phyloP scores from a whole-genome alignment of 1,140 invertebrate species.

The Cydia splendana region DNA sequence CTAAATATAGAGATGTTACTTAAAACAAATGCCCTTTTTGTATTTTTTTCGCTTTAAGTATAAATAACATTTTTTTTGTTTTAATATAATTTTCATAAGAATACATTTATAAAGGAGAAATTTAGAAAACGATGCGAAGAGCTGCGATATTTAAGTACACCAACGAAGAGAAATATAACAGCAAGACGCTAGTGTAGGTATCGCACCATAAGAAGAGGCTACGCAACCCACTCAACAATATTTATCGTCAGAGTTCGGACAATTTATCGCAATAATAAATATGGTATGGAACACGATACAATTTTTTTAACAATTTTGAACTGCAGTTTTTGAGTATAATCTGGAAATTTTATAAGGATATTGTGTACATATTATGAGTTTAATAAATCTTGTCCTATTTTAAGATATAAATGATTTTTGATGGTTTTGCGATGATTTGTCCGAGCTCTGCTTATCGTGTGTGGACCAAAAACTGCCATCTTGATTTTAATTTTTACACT shows the following conservation, averaged over 20 bases:
- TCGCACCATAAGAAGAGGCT: neutral
- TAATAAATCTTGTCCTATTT: too few species aligned
- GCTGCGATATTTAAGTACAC: conserved; percentile 54
- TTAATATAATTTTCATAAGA: conserved; percentile 28
- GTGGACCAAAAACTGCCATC: neutral
- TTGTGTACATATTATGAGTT: too few species aligned
- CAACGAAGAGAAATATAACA: conserved; percentile 48
- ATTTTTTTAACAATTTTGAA: too few species aligned
- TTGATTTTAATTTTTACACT: too few species aligned
- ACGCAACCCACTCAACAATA: neutral
- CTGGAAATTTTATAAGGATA: too few species aligned
- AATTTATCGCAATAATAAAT: too few species aligned
- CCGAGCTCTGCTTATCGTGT: neutral
- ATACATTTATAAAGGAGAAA: conserved; percentile 4
- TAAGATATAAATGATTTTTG: too few species aligned
- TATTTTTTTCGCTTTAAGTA: conserved; percentile 52
- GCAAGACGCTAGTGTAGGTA: conserved; percentile 33
- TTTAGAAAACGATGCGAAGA: neutral
- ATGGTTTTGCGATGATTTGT: too few species aligned
- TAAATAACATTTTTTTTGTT: conserved; percentile 37
- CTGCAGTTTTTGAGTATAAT: too few species aligned
- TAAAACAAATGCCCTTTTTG: conserved; percentile 61
- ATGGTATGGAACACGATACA: too few species aligned
- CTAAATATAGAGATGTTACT: conserved; percentile 54
- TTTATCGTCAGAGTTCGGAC: too few species aligned